A percentile compares a stretch with the other conserved stretches of the same genome.
phyloP scores from a whole-genome alignment of 2,797 vertebrate species.

The Protonibea diacanthus region DNA sequence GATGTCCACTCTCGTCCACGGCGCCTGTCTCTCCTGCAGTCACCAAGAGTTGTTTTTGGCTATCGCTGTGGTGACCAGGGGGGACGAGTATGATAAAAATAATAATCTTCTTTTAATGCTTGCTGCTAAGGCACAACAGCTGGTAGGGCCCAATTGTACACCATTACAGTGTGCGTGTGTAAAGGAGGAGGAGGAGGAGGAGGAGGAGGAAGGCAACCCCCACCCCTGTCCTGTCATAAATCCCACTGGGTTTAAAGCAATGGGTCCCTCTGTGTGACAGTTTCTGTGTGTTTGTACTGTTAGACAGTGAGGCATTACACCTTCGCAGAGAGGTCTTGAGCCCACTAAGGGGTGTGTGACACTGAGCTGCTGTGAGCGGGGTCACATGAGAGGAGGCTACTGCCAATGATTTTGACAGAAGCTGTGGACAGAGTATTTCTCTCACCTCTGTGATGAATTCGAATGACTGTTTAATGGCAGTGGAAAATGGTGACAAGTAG shows the following conservation, averaged over 20 bases:
- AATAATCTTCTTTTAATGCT: slow-evolving; percentile 78
- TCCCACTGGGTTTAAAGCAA: slow-evolving; percentile 45
- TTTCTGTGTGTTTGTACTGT: slow-evolving; percentile 7
- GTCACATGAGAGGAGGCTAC: slow-evolving; percentile 51
- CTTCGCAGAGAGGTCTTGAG: slow-evolving; percentile 51
- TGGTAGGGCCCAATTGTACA: slow-evolving; percentile 52
- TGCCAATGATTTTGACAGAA: slow-evolving; percentile 50
- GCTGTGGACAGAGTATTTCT: slow-evolving; percentile 43
- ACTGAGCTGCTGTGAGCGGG: slow-evolving; percentile 52
- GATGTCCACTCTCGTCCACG: slow-evolving; percentile 51
- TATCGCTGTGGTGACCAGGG: slow-evolving; percentile 58
- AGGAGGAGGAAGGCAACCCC: background rate
- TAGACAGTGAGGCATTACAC: slow-evolving; percentile 24
- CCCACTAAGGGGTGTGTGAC: slow-evolving; percentile 43
- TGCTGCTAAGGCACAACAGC: slow-evolving; percentile 70
- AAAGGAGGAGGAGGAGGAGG: slow-evolving; percentile 14
- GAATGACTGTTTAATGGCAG: background rate
- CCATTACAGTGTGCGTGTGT: slow-evolving; percentile 31
- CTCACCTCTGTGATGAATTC: background rate
- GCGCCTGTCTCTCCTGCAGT: slow-evolving; percentile 46
- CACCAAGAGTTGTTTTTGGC: slow-evolving; percentile 64
- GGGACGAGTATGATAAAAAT: slow-evolving; percentile 70
- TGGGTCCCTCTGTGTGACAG: background rate
- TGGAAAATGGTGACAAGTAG: background rate
- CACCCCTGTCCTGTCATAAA: slow-evolving; percentile 14